These are phyloP conservation scores for Patella pellucida DNA, from an alignment of 2,888 invertebrate genomes.

Conservation along the genomic window DNA sequence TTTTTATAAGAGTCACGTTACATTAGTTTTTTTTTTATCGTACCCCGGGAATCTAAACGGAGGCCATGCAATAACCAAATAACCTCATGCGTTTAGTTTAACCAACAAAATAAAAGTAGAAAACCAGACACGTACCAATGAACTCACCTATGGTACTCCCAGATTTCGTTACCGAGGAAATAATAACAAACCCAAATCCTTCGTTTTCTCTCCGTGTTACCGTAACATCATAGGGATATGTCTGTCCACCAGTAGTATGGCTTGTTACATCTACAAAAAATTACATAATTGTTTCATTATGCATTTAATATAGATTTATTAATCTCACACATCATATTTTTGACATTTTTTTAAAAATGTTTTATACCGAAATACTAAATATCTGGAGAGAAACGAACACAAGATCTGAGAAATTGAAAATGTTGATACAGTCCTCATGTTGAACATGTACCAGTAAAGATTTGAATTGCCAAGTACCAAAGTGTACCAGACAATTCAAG, in stretches of 20 bases:
- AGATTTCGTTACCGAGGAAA: slow-evolving; percentile 77
- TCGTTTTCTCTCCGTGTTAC: slow-evolving; percentile 92
- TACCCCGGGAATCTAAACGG: background rate
- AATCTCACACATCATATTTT: too few species aligned
- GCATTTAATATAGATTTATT: too few species aligned
- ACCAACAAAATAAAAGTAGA: background rate
- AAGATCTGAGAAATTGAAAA: too few species aligned
- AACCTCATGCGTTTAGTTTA: slow-evolving; percentile 12
- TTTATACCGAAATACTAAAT: too few species aligned
- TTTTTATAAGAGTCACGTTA: slow-evolving; percentile 3
- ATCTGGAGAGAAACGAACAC: too few species aligned
- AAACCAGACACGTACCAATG: slow-evolving; percentile 58
- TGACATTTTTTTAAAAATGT: too few species aligned
- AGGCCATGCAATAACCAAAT: background rate
- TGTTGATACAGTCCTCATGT: too few species aligned
- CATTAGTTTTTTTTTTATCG: background rate
- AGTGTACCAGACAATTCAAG: too few species aligned
- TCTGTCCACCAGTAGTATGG: slow-evolving; percentile 23
- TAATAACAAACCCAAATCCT: slow-evolving; percentile 99
- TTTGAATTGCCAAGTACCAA: too few species aligned
- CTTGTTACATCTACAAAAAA: slow-evolving; percentile 25
- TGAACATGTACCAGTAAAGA: too few species aligned
- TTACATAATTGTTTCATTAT: too few species aligned
- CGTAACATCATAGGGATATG: slow-evolving; percentile 89
- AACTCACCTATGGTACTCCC: slow-evolving; percentile 70